phyloP scores from a whole-genome alignment of 2,113 vertebrate species.

The Colossoma macropomum region DNA sequence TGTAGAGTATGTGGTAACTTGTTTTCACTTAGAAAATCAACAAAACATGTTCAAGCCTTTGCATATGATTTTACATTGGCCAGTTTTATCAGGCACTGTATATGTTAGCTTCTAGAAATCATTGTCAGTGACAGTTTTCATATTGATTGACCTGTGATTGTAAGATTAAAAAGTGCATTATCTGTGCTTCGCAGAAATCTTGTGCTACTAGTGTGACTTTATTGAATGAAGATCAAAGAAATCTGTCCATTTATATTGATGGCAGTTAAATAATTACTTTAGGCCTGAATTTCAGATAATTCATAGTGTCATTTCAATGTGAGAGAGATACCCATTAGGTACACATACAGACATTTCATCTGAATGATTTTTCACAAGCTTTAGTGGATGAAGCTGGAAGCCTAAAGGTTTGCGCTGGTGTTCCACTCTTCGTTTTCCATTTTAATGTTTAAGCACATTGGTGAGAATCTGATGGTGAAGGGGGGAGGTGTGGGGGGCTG shows the following conservation, averaged over 20 bases:
- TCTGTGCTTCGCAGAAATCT: no score
- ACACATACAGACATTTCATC: not conserved
- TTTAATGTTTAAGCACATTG: conserved; percentile 13
- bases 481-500: conserved; percentile 14
- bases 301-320: not conserved
- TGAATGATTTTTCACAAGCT: conserved; percentile 7
- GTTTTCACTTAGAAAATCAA: no score
- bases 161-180: no score
- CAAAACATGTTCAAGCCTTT: no score
- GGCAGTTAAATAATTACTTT: not conserved
- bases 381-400: not conserved
- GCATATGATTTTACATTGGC: no score
- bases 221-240: not conserved
- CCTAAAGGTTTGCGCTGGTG: conserved; percentile 9
- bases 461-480: conserved; percentile 55
- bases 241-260: not conserved
- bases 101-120: no score
- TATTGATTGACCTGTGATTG: no score
- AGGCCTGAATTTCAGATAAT: not conserved
- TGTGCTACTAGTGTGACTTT: no score
- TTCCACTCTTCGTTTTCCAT: not conserved
- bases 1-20: no score
- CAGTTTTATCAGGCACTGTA: no score
- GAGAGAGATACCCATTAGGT: not conserved
- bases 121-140: no score